A percentile compares a stretch with the other conserved stretches of the same genome.
Conservation (phyloP, 2,113 vertebrate genomes). For the Hippoglossus stenolepis region DNA sequence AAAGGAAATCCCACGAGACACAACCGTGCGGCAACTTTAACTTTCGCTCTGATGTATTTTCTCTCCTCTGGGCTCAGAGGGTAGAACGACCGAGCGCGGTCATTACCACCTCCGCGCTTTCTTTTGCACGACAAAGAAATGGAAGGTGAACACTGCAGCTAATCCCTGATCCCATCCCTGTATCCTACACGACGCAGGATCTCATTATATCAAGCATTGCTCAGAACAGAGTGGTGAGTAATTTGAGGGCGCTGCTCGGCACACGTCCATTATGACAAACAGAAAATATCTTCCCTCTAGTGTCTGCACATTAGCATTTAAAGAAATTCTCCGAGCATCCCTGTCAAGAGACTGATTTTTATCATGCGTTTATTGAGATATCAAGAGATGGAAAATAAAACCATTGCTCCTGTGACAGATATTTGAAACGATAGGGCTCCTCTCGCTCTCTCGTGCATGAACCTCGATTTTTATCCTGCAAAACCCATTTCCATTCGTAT, state of each 20-base stretch:
- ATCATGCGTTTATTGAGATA: conserved; percentile 40
- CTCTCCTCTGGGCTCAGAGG: conserved; percentile 1
- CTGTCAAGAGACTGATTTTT: conserved; percentile 23
- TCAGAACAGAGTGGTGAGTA: conserved; percentile 16
- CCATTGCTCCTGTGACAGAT: conserved; percentile 9
- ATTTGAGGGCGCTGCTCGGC: background rate
- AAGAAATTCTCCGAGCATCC: conserved; percentile 3
- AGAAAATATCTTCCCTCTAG: conserved; percentile 21
- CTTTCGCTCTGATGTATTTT: conserved; percentile 44
- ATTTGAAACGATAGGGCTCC: conserved; percentile 22
- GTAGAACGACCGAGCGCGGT: background rate
- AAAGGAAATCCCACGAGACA: conserved; percentile 24
- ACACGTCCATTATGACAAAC: background rate
- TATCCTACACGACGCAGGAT: conserved; percentile 12
- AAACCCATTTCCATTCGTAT: background rate
- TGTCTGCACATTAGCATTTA: background rate
- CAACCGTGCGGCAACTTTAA: conserved; percentile 26
- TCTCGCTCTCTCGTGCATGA: background rate
- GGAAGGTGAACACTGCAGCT: conserved; percentile 25
- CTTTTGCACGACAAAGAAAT: conserved; percentile 12
- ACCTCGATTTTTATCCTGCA: conserved; percentile 26
- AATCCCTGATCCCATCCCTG: conserved; percentile 27
- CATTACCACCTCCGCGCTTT: conserved; percentile 7
- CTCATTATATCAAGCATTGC: conserved; percentile 7
- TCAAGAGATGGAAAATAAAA: background rate